Evolutionary conservation across 2,113 vertebrate genomes (phyloP), one percentile per base, ranked within the genome.

Genomic region (Panthera leo): DNA sequence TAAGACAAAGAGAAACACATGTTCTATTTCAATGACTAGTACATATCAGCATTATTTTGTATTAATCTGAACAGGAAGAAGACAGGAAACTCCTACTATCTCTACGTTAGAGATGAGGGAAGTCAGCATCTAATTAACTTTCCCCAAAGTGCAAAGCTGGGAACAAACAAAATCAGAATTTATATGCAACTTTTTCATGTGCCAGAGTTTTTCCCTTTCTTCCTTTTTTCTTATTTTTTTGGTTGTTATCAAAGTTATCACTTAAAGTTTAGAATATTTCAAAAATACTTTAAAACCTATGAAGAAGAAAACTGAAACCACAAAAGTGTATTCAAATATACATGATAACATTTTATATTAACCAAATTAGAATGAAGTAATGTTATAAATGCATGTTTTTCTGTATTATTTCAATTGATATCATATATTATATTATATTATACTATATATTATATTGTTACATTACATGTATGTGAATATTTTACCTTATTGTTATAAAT

Each of bases 31-130:
- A 82, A 14, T 94, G 12, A 51, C 11, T 15, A 18, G 14, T 42
- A 23, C n/a, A 15, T 63, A 71, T 63, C 9, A 36, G 7, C 12
- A 19, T 36, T 65, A 55, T 65, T 11, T 36, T 25, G 4, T 65
- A 34, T 67, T 25, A 73, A 45, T 94, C 29, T 71, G 34, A 83
- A 29, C 1, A 16, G 58, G 21, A 61, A 23, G 15, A 31, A 83
- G 39, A 2, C n/a, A 45, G 2, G 4, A 31, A 86, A 18, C 7
- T 18, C 13, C n/a, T 42, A 42, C 0, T 14, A 1, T 3, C 1
- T 89, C 13, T 4, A 53, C 92, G 92, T 86, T 58, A 89, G 25
- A 83, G 29, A 12, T 36, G 29, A 63, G 0, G 7, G 87, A 95
- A 90, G 23, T n/a, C 25, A 95, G 27, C 39, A 10, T 27, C 0